Evolutionary conservation across 2,888 invertebrate genomes (phyloP), one percentile per base, ranked within the genome.

Genomic region (Cotesia congregata): DNA sequence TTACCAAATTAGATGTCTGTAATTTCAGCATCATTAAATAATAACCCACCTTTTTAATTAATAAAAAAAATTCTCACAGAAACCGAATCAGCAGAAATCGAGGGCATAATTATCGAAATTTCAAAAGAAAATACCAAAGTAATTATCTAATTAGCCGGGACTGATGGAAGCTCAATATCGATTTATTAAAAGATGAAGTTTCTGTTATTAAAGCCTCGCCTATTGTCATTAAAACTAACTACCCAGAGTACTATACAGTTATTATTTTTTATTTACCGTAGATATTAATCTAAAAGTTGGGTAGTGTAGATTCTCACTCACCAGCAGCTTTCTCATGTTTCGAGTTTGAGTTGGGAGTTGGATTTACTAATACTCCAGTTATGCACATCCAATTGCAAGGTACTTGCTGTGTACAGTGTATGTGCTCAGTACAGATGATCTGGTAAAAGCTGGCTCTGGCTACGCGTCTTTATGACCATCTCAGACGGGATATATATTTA

Each of bases 191-290:
- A 79, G 50, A 50, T 50, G 50, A 81, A 81, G 84, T 85, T 80
- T 77, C 75, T 80, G 69, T 77, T 72, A 77, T 82, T 83, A 84
- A 81, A 83, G 79, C 83, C 83, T 85, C 82, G 83, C 84, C 81
- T 75, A 85, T 85, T 84, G 82, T 84, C 83, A 78, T 83, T 81
- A 84, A 85, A 83, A 84, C 76, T 70, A 69, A 65, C 73, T 70
- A 67, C 7, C 76, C 79, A 62, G 71, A 61, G 65, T 75, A 83
- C 30, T 84, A 83, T 84, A 84, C 84, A 84, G 83, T 82, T 78
- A 74, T n/a, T 61, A 61, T 59, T 67, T 9, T 38, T 60, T 30
- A 65, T 65, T 38, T 65, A 6, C 20, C 20, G 12, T 12, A 20
- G 20, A 12, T 30, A 65, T 50, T 50, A 50, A 50, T 50, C 50